phyloP scores from a whole-genome alignment of 2,888 invertebrate species.

The Slavum lentiscoides region DNA sequence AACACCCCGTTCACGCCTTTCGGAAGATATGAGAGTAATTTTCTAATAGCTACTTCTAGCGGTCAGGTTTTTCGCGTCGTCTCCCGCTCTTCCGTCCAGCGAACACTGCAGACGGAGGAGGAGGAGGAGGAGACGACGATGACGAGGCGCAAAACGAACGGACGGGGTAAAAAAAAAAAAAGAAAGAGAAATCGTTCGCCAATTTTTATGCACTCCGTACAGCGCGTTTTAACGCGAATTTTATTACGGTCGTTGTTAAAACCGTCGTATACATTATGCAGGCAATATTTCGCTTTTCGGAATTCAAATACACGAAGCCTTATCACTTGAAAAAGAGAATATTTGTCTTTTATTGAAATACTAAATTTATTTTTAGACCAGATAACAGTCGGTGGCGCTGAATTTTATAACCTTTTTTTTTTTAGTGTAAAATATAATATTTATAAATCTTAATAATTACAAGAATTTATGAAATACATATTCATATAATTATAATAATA shows the following conservation, averaged over 20 bases:
- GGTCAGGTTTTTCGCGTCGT: background rate
- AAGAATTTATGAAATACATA: no score
- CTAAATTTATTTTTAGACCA: no score
- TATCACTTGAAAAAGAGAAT: no score
- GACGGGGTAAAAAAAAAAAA: background rate
- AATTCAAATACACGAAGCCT: no score
- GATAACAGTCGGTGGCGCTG: no score
- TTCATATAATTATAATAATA: no score
- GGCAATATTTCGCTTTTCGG: no score
- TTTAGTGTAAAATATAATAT: no score
- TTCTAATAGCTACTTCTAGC: conserved; percentile 24
- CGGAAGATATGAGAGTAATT: conserved; percentile 27
- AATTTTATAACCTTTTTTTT: no score
- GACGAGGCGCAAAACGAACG: background rate
- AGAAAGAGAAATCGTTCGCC: background rate
- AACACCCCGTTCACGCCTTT: background rate
- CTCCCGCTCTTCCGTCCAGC: background rate
- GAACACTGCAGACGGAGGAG: background rate
- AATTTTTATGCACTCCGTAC: background rate
- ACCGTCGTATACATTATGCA: no score
- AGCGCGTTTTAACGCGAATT: conserved; percentile 7
- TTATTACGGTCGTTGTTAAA: background rate
- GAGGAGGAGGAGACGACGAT: background rate
- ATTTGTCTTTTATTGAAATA: no score
- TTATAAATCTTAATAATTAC: no score